Conservation (phyloP, 2,113 vertebrate genomes). For the Muntiacus muntjak region DNA sequence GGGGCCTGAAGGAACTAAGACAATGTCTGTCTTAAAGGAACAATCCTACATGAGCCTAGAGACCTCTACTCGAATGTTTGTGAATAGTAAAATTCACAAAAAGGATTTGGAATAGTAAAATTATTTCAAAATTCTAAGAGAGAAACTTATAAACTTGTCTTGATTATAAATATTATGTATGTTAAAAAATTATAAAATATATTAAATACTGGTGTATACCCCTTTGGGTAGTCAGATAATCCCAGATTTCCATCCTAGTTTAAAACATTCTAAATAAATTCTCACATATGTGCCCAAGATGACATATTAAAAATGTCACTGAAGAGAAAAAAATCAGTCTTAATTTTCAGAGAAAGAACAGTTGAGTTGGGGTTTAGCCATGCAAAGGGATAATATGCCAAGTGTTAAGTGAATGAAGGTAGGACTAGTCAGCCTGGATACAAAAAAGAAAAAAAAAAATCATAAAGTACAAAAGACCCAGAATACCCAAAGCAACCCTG, state of each 20-base stretch:
- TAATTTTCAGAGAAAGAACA: not conserved
- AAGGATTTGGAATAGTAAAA: not conserved
- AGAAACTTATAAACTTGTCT: not conserved
- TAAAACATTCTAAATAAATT: not conserved
- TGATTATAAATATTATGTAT: not conserved
- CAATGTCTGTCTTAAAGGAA: not conserved
- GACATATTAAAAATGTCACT: not conserved
- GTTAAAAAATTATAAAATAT: not conserved
- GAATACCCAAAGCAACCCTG: not conserved
- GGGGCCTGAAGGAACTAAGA: not conserved
- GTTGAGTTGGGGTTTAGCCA: not conserved
- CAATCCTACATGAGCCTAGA: not conserved
- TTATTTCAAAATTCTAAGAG: not conserved
- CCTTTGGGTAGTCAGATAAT: not conserved
- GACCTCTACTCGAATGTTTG: not conserved
- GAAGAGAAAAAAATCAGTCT: not conserved
- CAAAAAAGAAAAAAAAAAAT: not conserved
- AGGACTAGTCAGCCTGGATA: not conserved
- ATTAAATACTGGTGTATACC: not conserved
- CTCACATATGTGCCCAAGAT: not conserved
- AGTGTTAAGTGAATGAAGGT: not conserved
- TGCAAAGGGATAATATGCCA: not conserved
- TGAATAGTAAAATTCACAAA: no score
- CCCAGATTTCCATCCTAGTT: not conserved
- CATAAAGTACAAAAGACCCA: not conserved